phyloP scores from a whole-genome alignment of 2,113 vertebrate species.

The Myotis yumanensis region DNA sequence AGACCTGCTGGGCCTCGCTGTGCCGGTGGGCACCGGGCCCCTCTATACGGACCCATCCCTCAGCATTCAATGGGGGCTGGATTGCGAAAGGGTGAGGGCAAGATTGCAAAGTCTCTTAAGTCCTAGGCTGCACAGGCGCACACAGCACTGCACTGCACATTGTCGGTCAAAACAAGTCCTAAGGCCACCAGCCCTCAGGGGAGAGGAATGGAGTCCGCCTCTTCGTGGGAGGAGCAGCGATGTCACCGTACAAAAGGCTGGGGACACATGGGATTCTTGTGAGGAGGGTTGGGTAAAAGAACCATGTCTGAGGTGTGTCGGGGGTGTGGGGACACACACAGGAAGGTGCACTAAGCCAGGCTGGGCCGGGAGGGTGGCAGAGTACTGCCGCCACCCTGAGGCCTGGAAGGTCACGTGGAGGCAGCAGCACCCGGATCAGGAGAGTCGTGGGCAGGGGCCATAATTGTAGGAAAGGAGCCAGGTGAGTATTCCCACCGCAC shows the following conservation, averaged over 20 bases:
- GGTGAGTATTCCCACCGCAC: rapidly evolving
- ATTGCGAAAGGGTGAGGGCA: background rate
- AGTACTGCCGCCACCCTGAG: background rate
- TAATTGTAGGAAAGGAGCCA: background rate
- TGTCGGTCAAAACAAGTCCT: background rate
- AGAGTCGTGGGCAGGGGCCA: background rate
- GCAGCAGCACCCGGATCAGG: background rate
- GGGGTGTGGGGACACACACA: background rate
- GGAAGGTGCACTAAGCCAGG: background rate
- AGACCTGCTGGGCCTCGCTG: no score
- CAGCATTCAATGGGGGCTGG: background rate
- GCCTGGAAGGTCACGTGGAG: background rate
- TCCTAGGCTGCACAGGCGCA: background rate
- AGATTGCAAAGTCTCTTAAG: background rate
- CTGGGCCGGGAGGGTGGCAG: no score
- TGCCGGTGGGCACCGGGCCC: background rate
- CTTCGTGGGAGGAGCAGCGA: background rate
- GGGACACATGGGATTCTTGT: background rate
- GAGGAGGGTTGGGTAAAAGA: background rate
- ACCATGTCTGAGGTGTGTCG: background rate
- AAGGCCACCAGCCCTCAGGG: background rate
- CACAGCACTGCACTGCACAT: background rate
- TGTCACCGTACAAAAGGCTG: background rate
- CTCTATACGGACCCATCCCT: background rate
- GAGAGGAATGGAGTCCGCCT: background rate